These are phyloP conservation scores for Cuculus canorus DNA, from an alignment of 2,797 vertebrate species.

Conservation along the genomic window DNA sequence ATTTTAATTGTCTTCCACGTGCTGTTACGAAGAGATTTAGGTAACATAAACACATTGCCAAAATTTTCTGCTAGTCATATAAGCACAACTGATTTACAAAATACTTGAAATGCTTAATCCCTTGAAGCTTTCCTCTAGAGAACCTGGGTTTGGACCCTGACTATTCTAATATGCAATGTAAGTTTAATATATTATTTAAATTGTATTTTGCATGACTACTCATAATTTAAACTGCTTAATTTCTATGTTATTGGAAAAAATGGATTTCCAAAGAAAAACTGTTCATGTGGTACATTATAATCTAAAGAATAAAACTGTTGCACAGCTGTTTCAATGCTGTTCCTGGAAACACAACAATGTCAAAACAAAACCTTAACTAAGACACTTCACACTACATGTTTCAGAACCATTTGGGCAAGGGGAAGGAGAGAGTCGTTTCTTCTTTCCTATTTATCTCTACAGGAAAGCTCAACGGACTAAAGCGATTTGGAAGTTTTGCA, in stretches of 20 bases:
- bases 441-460: neutral
- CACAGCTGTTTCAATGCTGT: neutral
- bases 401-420: neutral
- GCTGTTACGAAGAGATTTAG: neutral
- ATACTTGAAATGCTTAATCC: neutral
- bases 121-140: neutral
- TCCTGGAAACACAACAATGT: neutral
- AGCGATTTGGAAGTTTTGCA: neutral
- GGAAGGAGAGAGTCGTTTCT: neutral
- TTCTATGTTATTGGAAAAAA: neutral
- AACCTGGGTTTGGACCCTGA: neutral
- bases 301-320: neutral
- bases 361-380: neutral
- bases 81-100: neutral
- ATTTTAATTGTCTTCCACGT: neutral
- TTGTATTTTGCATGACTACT: neutral
- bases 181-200: neutral
- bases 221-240: neutral
- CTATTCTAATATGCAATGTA: neutral
- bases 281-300: neutral
- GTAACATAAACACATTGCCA: neutral
- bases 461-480: neutral
- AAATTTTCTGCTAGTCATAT: neutral
- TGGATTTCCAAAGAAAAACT: neutral
- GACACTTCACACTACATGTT: fast-evolving